These are phyloP conservation scores for Noctua comes DNA, from an alignment of 2,888 invertebrate genomes.

Conservation along the genomic window DNA sequence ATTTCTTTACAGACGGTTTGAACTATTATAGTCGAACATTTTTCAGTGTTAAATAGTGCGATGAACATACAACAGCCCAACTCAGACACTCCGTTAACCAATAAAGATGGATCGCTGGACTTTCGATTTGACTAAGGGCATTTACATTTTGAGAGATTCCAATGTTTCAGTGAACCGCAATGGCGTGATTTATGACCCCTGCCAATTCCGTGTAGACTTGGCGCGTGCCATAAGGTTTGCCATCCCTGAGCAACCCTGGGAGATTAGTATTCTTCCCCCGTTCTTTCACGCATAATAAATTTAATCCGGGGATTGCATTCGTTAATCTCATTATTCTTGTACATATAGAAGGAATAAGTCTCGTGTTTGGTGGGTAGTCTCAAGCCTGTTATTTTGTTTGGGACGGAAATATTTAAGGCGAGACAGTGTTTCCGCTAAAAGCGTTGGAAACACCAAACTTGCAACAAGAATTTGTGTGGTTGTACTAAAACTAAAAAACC, in stretches of 20 bases:
- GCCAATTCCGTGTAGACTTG: conserved; percentile 50
- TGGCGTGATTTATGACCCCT: conserved; percentile 57
- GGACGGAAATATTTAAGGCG: conserved; percentile 17
- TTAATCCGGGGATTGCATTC: conserved; percentile 71
- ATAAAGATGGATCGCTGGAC: background rate
- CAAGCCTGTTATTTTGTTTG: conserved; percentile 22
- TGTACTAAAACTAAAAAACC: no score
- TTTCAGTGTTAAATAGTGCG: background rate
- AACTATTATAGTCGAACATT: background rate
- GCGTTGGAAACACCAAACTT: background rate
- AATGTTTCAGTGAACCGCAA: conserved; percentile 56
- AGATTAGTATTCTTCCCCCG: conserved; percentile 68
- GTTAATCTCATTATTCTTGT: conserved; percentile 71
- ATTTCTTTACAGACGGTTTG: background rate
- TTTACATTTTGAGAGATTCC: conserved; percentile 56
- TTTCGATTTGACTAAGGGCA: conserved; percentile 17
- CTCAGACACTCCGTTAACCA: background rate
- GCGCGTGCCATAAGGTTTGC: conserved; percentile 55
- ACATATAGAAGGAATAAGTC: conserved; percentile 59
- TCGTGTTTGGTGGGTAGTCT: conserved; percentile 19
- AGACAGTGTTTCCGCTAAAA: background rate
- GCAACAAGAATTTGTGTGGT: no score
- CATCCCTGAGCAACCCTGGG: conserved; percentile 54
- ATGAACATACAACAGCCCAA: background rate
- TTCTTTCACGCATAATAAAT: conserved; percentile 71